These are phyloP conservation scores for Eidolon dupreanum DNA, from an alignment of 2,797 vertebrate genomes.

Conservation along the genomic window DNA sequence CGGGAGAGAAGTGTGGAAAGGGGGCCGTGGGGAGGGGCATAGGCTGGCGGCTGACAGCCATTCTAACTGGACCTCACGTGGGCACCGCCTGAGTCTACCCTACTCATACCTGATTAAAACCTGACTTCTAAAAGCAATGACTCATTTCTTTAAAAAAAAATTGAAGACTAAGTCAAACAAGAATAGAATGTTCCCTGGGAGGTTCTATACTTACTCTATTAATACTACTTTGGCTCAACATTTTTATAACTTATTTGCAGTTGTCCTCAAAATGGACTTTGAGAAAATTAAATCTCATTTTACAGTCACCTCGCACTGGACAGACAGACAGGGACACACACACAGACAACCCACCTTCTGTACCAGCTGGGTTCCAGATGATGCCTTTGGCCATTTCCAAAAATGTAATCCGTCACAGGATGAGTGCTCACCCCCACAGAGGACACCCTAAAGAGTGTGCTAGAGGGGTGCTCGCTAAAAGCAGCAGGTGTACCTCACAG, in stretches of 20 bases:
- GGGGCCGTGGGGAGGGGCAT: not conserved
- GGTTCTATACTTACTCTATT: not conserved
- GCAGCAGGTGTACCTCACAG: not conserved
- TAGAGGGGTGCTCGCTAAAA: not conserved
- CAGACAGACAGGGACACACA: not conserved
- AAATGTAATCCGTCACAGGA: not conserved
- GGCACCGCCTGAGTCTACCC: no score
- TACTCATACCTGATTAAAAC: not conserved
- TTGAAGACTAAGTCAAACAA: not conserved
- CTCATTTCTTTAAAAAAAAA: not conserved
- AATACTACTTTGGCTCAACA: not conserved
- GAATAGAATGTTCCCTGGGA: not conserved
- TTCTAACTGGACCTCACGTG: fast-evolving
- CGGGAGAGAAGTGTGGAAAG: not conserved
- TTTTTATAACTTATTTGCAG: not conserved
- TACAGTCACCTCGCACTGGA: not conserved
- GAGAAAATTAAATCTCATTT: not conserved
- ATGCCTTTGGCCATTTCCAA: not conserved
- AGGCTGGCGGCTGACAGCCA: not conserved
- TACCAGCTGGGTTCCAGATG: not conserved
- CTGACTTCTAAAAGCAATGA: not conserved
- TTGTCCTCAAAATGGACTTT: not conserved
- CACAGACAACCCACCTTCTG: not conserved
- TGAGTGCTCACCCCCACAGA: not conserved
- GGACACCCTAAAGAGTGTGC: not conserved